Conservation (phyloP, 2,113 vertebrate species). For the Pseudopipra pipra region DNA sequence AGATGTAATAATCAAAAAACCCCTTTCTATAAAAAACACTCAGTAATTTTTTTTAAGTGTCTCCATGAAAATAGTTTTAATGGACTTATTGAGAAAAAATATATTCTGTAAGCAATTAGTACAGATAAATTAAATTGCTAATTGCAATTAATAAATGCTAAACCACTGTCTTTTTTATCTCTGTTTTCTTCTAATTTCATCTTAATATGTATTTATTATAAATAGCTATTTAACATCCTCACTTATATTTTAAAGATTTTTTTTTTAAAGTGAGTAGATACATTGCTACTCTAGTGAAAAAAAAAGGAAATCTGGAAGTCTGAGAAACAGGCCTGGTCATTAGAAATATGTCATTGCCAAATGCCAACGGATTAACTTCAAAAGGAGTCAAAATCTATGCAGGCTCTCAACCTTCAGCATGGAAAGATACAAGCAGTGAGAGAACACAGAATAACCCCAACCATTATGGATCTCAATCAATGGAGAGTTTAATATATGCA, state of each 20-base stretch:
- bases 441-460: not conserved
- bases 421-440: not conserved
- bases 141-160: not conserved
- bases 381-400: not conserved
- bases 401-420: not conserved
- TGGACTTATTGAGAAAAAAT: not conserved
- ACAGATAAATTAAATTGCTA: not conserved
- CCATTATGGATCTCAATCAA: not conserved
- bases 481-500: not conserved
- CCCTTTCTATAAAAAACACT: not conserved
- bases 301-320: not conserved
- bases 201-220: not conserved
- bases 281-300: not conserved
- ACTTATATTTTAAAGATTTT: not conserved
- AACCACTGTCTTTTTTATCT: not conserved
- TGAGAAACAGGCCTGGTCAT: not conserved
- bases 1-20: not conserved
- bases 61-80: conserved; percentile 36
- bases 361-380: not conserved
- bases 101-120: not conserved
- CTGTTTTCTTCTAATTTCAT: not conserved
- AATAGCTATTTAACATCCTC: not conserved
- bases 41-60: not conserved
- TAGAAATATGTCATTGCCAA: not conserved
- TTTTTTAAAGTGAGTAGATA: not conserved